Base-by-base conservation (phyloP, 2,888 invertebrate genomes). In the Tiphia femorata region DNA sequence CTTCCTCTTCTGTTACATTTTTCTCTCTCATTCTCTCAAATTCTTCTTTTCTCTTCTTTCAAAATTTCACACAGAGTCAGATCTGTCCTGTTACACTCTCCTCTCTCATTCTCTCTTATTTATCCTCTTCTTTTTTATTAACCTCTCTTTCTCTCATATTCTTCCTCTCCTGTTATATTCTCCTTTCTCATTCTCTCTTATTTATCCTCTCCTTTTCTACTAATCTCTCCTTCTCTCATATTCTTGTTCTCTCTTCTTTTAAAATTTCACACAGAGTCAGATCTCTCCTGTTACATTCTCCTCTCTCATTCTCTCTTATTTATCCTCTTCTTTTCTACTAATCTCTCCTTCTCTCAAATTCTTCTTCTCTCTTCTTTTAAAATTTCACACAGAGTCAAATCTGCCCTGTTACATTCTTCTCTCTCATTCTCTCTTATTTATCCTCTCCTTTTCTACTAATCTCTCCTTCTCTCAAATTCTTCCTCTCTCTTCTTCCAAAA, bases 221-320 rank as follows among this genome's bases (percentile, higher is more conserved):
- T n/a, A n/a, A n/a, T 20, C 20, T 17, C 20, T 21, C 40, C 3
- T 20, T 41, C 40, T 12, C 10, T 41, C n/a, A 10, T 8, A n/a
- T n/a, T n/a, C n/a, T n/a, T n/a, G n/a, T n/a, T n/a, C n/a, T n/a
- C n/a, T n/a, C n/a, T n/a, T n/a, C n/a, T n/a, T n/a, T n/a, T n/a
- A n/a, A n/a, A n/a, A n/a, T n/a, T n/a, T n/a, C n/a, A n/a, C n/a
- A n/a, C n/a, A n/a, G n/a, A n/a, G n/a, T n/a, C n/a, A n/a, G n/a
- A n/a, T n/a, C n/a, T n/a, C n/a, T n/a, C n/a, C n/a, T n/a, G n/a
- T n/a, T n/a, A n/a, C n/a, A n/a, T n/a, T 4, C 23, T 23, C 19
- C 37, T 37, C 43, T 25, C 29, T 48, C 60, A 30, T 44, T 43
- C 27, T 4, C n/a, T 23, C 10, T 21, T 38, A n/a, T 14, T 25